These are phyloP conservation scores for Falco columbarius DNA, from an alignment of 2,797 vertebrate species.

Conservation along the genomic window DNA sequence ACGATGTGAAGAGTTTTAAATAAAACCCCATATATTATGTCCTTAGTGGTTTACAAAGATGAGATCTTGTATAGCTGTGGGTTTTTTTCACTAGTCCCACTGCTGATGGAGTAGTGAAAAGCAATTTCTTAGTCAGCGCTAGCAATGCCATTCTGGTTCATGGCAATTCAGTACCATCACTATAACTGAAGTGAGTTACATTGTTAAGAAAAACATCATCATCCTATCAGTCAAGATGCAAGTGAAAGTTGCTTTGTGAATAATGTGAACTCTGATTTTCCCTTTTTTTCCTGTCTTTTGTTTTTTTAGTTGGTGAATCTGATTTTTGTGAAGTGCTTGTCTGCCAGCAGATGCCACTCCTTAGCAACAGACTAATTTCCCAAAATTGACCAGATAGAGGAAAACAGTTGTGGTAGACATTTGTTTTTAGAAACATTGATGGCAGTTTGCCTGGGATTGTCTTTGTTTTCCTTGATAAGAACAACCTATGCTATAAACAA, in stretches of 20 bases:
- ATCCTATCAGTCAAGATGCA: background rate
- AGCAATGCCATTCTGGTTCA: background rate
- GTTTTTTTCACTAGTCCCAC: background rate
- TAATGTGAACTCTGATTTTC: background rate
- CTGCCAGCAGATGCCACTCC: constrained; percentile 23
- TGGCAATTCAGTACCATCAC: background rate
- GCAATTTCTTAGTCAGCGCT: background rate
- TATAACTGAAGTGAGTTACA: background rate
- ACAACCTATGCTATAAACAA: background rate
- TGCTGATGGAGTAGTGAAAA: background rate
- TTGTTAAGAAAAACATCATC: background rate
- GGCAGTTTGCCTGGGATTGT: background rate
- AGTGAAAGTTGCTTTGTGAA: background rate
- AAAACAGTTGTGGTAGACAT: background rate
- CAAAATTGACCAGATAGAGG: background rate
- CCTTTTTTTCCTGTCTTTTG: background rate
- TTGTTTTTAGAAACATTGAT: background rate
- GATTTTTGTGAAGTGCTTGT: background rate
- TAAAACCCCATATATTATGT: background rate
- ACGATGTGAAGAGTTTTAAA: background rate
- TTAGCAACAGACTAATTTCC: background rate
- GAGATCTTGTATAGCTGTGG: background rate
- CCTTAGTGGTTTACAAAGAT: background rate
- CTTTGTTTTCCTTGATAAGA: background rate
- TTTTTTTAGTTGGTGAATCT: background rate